Percentiles rank a stretch among this genome's conserved stretches.
These are phyloP conservation scores for Drosophila micromelanica DNA, from an alignment of 1,140 invertebrate species.

Conservation along the genomic window DNA sequence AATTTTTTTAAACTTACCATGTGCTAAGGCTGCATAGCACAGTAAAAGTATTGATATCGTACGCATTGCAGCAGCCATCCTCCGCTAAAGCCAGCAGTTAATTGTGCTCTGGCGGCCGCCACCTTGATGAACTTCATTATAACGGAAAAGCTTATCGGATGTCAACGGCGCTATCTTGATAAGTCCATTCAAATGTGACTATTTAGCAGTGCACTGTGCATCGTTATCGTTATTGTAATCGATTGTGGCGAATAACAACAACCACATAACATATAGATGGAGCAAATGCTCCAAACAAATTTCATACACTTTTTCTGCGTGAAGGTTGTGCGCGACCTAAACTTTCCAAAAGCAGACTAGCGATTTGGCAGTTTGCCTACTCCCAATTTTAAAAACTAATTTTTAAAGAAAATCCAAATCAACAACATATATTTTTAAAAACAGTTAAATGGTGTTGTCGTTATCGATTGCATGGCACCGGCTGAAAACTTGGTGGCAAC, in stretches of 20 bases:
- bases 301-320: no score
- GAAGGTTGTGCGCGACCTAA: no score
- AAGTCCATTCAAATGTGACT: background rate
- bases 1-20: slow-evolving; percentile 41
- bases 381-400: no score
- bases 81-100: slow-evolving; percentile 29
- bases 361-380: no score
- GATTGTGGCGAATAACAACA: slow-evolving; percentile 3
- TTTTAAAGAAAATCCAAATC: background rate
- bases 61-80: slow-evolving; percentile 37
- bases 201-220: background rate
- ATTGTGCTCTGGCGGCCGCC: slow-evolving; percentile 1
- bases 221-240: slow-evolving; percentile 1
- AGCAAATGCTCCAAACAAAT: no score
- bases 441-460: slow-evolving; percentile 7
- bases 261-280: no score
- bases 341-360: no score
- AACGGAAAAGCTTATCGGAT: slow-evolving; percentile 32
- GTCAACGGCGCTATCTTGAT: background rate
- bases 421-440: background rate
- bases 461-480: slow-evolving; percentile 4
- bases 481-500: slow-evolving; percentile 1
- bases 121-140: slow-evolving; percentile 2
- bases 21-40: slow-evolving; percentile 24
- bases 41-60: slow-evolving; percentile 37